Percentiles rank a stretch among this genome's conserved stretches.
Conservation (phyloP, 2,797 vertebrate genomes). For the Xenentodon cancila region DNA sequence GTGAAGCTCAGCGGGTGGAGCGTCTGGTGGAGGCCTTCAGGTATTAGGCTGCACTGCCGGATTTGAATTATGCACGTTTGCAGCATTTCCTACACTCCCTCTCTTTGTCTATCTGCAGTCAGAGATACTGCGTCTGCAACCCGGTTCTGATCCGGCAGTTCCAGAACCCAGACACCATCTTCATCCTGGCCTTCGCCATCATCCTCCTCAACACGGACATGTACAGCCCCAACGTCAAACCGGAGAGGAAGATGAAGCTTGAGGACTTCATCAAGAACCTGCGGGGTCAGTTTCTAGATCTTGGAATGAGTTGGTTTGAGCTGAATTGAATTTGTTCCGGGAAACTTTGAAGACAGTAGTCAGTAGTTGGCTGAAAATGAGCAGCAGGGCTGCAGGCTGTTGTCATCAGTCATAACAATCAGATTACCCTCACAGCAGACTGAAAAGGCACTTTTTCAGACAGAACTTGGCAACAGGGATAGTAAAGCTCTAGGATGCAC, state of each 20-base stretch:
- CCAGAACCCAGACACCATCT: slow-evolving; percentile 82
- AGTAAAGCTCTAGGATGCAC: background rate
- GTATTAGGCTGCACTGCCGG: slow-evolving; percentile 59
- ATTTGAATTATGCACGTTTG: too few species aligned
- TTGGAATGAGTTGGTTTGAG: background rate
- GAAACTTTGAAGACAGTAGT: background rate
- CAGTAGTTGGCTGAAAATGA: slow-evolving; percentile 1
- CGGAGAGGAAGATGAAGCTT: slow-evolving; percentile 96
- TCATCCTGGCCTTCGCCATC: slow-evolving; percentile 90
- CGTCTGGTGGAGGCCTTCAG: slow-evolving; percentile 95
- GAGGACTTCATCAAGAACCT: slow-evolving; percentile 98
- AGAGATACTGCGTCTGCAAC: slow-evolving; percentile 96
- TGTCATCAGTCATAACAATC: background rate
- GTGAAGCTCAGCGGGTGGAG: slow-evolving; percentile 96
- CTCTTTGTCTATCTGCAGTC: slow-evolving; percentile 74
- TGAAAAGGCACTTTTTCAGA: background rate
- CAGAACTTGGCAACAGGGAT: background rate
- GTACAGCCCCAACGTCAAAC: slow-evolving; percentile 96
- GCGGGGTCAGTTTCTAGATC: slow-evolving; percentile 76
- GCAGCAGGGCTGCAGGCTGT: slow-evolving; percentile 7
- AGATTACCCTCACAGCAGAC: background rate
- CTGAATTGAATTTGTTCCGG: background rate
- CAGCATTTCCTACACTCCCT: background rate
- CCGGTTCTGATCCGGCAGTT: slow-evolving; percentile 94
- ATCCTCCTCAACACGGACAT: slow-evolving; percentile 98